phyloP scores from a whole-genome alignment of 1,140 invertebrate species.

The Delia radicum region DNA sequence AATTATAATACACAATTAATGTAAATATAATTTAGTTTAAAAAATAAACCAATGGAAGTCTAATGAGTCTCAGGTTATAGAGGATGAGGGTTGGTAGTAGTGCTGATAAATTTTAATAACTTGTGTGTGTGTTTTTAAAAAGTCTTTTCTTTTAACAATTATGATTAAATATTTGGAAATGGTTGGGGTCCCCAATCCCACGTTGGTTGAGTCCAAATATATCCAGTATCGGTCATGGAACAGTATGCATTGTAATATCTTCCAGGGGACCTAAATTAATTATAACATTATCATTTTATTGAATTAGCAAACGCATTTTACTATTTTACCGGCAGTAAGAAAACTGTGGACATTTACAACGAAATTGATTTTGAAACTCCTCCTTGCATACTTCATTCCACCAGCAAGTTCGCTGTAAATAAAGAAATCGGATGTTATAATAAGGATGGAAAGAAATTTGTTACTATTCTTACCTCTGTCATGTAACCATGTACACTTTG shows the following conservation, averaged over 20 bases:
- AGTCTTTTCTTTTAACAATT: not conserved
- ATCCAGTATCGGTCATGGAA: constrained; percentile 86
- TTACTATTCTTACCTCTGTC: constrained; percentile 64
- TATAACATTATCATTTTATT: not conserved
- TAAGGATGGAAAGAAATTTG: not conserved
- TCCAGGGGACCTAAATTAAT: constrained; percentile 64
- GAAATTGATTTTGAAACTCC: constrained; percentile 82
- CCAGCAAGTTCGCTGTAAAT: constrained; percentile 80
- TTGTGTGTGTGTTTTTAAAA: not conserved
- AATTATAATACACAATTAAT: not conserved
- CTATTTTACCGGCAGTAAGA: constrained; percentile 72
- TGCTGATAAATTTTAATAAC: not conserved
- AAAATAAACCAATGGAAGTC: not conserved
- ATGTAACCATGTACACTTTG: constrained; percentile 76
- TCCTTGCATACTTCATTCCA: constrained; percentile 92
- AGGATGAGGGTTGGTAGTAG: not conserved
- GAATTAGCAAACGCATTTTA: too few species aligned
- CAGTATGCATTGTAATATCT: constrained; percentile 88
- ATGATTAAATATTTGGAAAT: not conserved
- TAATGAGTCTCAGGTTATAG: not conserved
- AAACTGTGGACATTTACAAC: constrained; percentile 83
- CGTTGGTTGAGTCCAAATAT: constrained; percentile 80
- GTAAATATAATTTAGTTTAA: not conserved
- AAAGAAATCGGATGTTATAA: not conserved
- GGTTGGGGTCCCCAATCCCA: constrained; percentile 57